These are phyloP conservation scores for Prenolepis imparis DNA, from an alignment of 2,888 invertebrate genomes.

Conservation along the genomic window DNA sequence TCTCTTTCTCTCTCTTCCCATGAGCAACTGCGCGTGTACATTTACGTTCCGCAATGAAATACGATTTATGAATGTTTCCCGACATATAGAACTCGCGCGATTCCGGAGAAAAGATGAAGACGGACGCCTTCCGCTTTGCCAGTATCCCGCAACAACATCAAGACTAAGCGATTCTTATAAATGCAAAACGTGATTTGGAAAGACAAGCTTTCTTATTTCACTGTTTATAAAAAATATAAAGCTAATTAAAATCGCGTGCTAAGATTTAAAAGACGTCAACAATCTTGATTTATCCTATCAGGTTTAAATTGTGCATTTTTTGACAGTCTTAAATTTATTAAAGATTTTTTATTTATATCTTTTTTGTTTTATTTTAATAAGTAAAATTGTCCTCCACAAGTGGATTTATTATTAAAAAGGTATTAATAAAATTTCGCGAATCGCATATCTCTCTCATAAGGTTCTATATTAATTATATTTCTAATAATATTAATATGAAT, in stretches of 20 bases:
- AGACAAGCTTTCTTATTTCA: not conserved
- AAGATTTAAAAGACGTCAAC: not conserved
- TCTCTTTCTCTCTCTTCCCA: constrained; percentile 20
- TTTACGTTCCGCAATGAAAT: constrained; percentile 75
- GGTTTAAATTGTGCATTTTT: not conserved
- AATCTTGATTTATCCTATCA: not conserved
- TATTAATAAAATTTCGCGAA: too few relatives aligned
- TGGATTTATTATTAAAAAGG: not conserved
- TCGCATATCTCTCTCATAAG: not conserved
- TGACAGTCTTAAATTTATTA: not conserved
- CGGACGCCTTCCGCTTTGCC: not conserved
- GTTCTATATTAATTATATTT: not conserved
- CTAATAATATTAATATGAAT: not conserved
- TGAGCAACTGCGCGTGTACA: constrained; percentile 61
- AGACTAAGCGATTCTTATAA: not conserved
- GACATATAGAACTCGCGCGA: constrained; percentile 30
- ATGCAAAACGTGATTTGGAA: not conserved
- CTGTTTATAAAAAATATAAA: not conserved
- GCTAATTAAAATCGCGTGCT: not conserved
- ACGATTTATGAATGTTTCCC: constrained; percentile 82
- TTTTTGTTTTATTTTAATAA: not conserved
- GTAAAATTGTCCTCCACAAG: not conserved
- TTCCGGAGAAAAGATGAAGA: constrained; percentile 42
- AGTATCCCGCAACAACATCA: not conserved
- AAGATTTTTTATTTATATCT: not conserved